Evolutionary conservation across 2,888 invertebrate species (phyloP).

Genomic region (Conchocele bisecta): DNA sequence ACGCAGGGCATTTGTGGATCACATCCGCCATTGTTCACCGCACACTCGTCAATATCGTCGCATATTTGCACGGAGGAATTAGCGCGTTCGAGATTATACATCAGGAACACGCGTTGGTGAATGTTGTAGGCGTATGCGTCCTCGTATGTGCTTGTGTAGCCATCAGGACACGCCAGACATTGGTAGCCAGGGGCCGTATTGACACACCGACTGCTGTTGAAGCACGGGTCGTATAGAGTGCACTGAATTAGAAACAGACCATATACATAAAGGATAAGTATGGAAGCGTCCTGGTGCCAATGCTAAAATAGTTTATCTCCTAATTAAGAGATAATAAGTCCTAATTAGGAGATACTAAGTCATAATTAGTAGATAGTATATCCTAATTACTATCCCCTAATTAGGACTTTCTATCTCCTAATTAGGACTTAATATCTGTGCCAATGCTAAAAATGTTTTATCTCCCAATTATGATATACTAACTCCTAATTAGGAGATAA

Average conservation of each 20-base stretch:
- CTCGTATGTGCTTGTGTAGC: conserved; percentile 68
- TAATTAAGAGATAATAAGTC: background rate
- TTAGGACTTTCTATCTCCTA: no score
- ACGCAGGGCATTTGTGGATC: conserved; percentile 68
- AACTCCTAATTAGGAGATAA: no score
- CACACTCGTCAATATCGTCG: conserved; percentile 70
- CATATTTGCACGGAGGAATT: conserved; percentile 61
- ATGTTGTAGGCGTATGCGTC: conserved; percentile 65
- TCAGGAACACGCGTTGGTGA: conserved; percentile 61
- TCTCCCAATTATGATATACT: no score
- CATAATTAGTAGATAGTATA: no score
- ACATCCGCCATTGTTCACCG: conserved; percentile 71
- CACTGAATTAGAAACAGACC: conserved; percentile 37
- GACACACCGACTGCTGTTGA: conserved; percentile 61
- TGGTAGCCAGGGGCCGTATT: conserved; percentile 73
- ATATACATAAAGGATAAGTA: background rate
- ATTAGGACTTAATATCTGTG: no score
- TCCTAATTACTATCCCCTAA: no score
- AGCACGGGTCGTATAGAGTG: conserved; percentile 50
- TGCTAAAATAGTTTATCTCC: background rate
- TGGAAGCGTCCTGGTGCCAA: background rate
- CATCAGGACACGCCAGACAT: conserved; percentile 68
- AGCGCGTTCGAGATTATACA: conserved; percentile 52
- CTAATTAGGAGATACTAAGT: no score
- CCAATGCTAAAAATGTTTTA: no score